phyloP scores from a whole-genome alignment of 2,797 vertebrate species.

The Alosa sapidissima region DNA sequence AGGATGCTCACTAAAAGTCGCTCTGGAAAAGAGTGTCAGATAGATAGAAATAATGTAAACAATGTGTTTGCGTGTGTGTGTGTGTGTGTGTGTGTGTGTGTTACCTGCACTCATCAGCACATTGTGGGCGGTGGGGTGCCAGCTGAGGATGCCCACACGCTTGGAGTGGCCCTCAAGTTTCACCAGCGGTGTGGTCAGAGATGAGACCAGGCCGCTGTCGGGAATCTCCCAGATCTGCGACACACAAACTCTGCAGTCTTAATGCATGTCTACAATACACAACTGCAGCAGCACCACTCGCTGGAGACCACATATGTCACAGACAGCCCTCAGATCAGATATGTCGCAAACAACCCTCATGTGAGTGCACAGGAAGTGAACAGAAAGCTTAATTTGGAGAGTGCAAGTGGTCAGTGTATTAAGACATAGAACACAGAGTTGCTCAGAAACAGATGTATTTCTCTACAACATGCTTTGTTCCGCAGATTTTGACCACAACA shows the following conservation, averaged over 20 bases:
- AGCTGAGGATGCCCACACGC: constrained; percentile 85
- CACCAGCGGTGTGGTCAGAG: constrained; percentile 82
- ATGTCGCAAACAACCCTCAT: neutral
- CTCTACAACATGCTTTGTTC: neutral
- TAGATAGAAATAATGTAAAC: no score
- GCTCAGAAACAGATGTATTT: neutral
- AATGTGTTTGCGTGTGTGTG: neutral
- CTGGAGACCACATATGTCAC: neutral
- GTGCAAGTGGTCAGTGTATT: neutral
- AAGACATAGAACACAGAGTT: neutral
- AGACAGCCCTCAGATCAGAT: neutral
- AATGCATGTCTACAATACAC: neutral
- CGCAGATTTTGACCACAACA: neutral
- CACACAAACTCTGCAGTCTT: neutral
- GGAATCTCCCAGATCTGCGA: constrained; percentile 83
- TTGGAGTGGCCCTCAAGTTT: constrained; percentile 91
- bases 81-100: neutral
- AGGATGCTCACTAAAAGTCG: no score
- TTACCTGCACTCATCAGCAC: constrained; percentile 89
- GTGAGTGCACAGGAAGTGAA: neutral
- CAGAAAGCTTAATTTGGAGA: neutral
- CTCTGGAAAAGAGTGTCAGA: no score
- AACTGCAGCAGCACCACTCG: neutral
- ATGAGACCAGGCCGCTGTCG: constrained; percentile 65
- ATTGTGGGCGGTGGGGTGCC: constrained; percentile 92